These are phyloP conservation scores for Gonioctena quinquepunctata DNA, from an alignment of 1,140 invertebrate genomes.

Conservation along the genomic window DNA sequence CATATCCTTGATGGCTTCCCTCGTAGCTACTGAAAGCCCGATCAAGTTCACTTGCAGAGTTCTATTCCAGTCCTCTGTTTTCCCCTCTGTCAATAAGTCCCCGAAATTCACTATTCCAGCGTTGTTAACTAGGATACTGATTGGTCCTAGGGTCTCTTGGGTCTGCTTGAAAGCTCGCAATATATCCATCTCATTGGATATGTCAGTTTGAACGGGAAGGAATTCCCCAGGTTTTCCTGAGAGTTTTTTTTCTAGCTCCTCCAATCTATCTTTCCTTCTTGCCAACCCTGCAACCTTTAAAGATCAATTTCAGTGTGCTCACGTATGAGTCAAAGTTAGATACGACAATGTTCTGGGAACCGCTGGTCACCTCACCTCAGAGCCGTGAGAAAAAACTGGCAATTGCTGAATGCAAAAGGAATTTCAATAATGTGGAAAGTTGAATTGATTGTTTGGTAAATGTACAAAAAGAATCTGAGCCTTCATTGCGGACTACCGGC, in stretches of 20 bases:
- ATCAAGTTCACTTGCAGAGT: constrained; percentile 49
- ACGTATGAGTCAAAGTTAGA: no score
- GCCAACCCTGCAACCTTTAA: constrained; percentile 18
- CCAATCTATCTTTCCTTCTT: constrained; percentile 13
- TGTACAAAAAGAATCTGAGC: no score
- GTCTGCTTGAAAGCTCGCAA: constrained; percentile 66
- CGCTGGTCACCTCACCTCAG: no score
- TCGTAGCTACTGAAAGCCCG: constrained; percentile 66
- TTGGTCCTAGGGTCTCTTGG: constrained; percentile 63
- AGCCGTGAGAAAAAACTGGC: no score
- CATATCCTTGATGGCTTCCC: constrained; percentile 66
- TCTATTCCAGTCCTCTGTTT: constrained; percentile 6
- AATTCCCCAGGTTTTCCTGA: not conserved
- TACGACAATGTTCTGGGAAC: no score
- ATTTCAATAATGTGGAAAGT: no score
- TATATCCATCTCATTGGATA: constrained; percentile 55
- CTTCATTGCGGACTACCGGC: no score
- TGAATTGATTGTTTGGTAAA: no score
- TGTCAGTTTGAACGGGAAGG: constrained; percentile 6
- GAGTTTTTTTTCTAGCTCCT: not conserved
- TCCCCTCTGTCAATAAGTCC: constrained; percentile 39
- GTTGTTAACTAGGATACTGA: constrained; percentile 75
- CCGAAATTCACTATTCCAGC: constrained; percentile 59
- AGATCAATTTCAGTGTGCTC: no score
- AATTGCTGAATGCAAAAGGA: no score